Evolutionary conservation across 2,113 vertebrate genomes (phyloP), one percentile per base, ranked within the genome.

Genomic region (Marmota monax): DNA sequence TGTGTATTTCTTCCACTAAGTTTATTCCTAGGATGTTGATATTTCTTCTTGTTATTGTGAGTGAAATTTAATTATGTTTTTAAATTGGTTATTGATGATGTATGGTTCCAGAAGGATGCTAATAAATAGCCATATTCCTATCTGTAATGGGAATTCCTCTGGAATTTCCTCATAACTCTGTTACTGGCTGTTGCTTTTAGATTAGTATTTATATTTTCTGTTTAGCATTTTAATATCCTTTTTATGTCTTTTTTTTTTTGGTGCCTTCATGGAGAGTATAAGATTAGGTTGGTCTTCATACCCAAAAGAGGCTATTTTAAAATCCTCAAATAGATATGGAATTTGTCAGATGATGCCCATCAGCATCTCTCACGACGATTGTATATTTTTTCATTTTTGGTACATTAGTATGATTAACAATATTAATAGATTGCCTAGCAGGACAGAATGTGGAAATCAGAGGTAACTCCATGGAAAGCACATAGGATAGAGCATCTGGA

Each of bases 31-130:
- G 72, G 92, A 92, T 53, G 72, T 16, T 92, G 37, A 42, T 93
- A 84, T 96, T 90, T 95, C 88, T 85, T 97, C 79, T 80, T 94
- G 45, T 96, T 92, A 72, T 67, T 56, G 27, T n/a, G 87, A 96
- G 69, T 90, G 70, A 94, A 93, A 87, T 96, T 93, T 90, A 87
- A 95, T 98, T 95, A 93, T 67, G 72, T 76, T 96, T 95, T 97
- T 22, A 94, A 95, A 67, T 93, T 93, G 70, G 69, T 92, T 96
- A 88, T 93, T 70, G 92, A 63, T 96, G 95, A 95, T 92, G 16
- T 45, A 17, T 61, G 69, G 42, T n/a, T 87, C 51, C 42, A 76
- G 95, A 86, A 97, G 37, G 76, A 25, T 84, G 82, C 65, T 97
- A 37, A 70, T 86, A 83, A 94, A 83, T 70, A 92, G 80, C n/a